Base-by-base conservation (phyloP, 1,140 invertebrate species). In the Oscheius sp. region DNA sequence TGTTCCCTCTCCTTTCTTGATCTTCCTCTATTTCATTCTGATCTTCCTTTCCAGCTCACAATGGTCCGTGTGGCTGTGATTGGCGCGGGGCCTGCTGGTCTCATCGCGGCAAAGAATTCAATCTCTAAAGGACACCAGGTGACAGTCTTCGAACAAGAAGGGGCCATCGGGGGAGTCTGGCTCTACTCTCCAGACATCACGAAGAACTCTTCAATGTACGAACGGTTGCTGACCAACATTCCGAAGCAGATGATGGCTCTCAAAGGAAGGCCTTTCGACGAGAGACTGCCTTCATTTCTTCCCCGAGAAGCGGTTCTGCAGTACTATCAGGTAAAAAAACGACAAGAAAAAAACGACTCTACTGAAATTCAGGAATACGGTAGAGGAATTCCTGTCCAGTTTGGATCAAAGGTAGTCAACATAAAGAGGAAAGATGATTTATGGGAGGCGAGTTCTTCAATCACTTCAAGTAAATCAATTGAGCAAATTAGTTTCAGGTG, bases 221-320 rank as follows among this genome's bases (percentile, higher is more conserved):
- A 90, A 83, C 18, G 32, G 15, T 59, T 32, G 34, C 94, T 92
- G 78, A 93, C 92, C 0, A 94, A 94, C 86, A 85, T 94, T 18
- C 93, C 93, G 1, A 93, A 93, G 82, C 91, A 94, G 86, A 88
- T 92, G 1, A 94, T 95, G 93, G 90, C 90, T 1, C 94, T 91
- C 85, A 29, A 32, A 35, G 65, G 49, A 31, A 45, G 36, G 7
- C 65, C 65, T 23, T 67, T 52, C 23, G 38, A 45, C 34, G 46
- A 67, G 2, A 32, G 55, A 10, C 46, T 67, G 3, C 65, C 65
- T 13, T 67, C 93, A 1, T 97, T 94, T 83, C 84, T 95, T 0
- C 87, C 88, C 2, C 91, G 93, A 23, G 87, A 89, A 45, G 45
- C 55, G 29, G 71, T 96, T 7, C 20, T 52, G 31, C 34, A 73